A percentile compares a stretch with the other conserved stretches of the same genome.
phyloP scores from a whole-genome alignment of 92 coral and sea anemone species.

The Porites divaricata region DNA sequence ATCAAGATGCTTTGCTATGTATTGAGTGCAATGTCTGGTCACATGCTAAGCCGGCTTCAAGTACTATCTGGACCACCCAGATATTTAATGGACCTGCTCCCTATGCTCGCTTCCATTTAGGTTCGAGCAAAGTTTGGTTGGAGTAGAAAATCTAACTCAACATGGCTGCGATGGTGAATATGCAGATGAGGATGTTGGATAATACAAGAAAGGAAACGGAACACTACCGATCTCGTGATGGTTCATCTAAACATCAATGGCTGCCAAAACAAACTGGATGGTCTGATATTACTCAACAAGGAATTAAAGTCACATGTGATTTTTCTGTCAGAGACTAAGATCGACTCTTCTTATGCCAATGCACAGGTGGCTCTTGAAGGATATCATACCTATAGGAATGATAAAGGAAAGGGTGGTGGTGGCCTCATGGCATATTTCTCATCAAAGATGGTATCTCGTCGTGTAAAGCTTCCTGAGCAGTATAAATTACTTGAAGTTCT shows the following conservation, averaged over 20 bases:
- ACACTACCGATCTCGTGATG: constrained; percentile 1
- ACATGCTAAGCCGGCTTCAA: constrained; percentile 43
- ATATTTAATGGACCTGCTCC: constrained; percentile 33
- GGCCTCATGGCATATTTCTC: constrained; percentile 8
- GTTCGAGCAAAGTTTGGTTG: neutral
- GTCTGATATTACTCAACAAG: constrained; percentile 11
- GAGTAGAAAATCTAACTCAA: neutral
- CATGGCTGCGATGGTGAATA: constrained; percentile 18
- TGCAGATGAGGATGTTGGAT: neutral
- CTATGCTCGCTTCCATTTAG: constrained; percentile 31
- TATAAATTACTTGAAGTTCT: constrained; percentile 19
- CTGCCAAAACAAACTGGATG: neutral
- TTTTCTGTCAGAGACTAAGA: constrained; percentile 52
- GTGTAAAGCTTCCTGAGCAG: constrained; percentile 19
- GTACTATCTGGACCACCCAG: constrained; percentile 24
- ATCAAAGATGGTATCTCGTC: neutral
- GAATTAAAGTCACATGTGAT: constrained; percentile 39
- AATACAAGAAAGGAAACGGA: constrained; percentile 11
- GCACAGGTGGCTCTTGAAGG: constrained; percentile 48
- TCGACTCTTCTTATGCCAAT: constrained; percentile 39
- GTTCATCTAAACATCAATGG: neutral
- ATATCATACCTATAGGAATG: constrained; percentile 46
- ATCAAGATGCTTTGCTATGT: constrained; percentile 57
- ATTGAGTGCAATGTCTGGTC: constrained; percentile 37
- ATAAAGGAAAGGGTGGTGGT: constrained; percentile 4